Evolutionary conservation across 2,113 vertebrate genomes (phyloP).

Genomic region (Oplegnathus fasciatus): DNA sequence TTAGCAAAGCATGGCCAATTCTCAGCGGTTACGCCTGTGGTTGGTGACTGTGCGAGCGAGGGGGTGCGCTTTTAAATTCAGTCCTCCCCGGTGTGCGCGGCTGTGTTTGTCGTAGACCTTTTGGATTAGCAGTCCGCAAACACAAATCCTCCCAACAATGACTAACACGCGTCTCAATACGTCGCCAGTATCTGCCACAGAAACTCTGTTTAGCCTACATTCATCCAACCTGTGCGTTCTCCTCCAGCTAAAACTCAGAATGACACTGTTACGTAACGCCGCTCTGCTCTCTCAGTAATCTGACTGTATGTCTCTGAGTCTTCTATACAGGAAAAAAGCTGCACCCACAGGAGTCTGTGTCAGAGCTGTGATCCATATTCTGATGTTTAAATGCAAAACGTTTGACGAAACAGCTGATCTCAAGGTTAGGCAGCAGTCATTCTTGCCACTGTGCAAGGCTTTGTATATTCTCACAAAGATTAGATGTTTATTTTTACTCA

Average conservation of each 20-base stretch:
- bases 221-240: constrained; percentile 24
- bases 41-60: not conserved
- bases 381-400: constrained; percentile 1
- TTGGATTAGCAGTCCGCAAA: constrained; percentile 59
- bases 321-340: constrained; percentile 1
- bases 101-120: constrained; percentile 46
- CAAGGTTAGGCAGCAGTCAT: not conserved
- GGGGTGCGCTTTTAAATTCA: constrained; percentile 21
- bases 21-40: constrained; percentile 26
- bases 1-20: constrained; percentile 64
- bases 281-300: constrained; percentile 11
- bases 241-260: constrained; percentile 38
- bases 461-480: not conserved
- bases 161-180: constrained; percentile 29
- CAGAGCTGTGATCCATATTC: constrained; percentile 35
- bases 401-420: constrained; percentile 14
- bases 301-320: constrained; percentile 11
- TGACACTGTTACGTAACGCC: constrained; percentile 53
- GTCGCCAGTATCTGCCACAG: constrained; percentile 23
- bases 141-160: constrained; percentile 55
- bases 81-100: constrained; percentile 9
- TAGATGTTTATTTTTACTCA: not conserved
- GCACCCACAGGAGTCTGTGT: constrained; percentile 26
- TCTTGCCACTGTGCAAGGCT: too few species aligned
- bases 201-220: constrained; percentile 40